Evolutionary conservation across 2,888 invertebrate genomes (phyloP).

Genomic region (Uloborus plumipes): DNA sequence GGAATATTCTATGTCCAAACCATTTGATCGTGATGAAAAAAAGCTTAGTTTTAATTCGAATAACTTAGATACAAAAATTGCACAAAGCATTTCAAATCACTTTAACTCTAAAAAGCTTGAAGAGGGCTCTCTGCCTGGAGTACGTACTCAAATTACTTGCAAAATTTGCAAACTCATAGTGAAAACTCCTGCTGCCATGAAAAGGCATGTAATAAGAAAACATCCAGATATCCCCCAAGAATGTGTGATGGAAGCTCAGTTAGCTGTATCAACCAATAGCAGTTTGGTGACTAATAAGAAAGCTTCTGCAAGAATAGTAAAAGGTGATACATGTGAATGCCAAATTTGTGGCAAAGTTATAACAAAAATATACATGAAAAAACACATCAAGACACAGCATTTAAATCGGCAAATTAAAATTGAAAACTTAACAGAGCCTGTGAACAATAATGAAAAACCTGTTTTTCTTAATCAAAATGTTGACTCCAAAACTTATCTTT

Average conservation of each 20-base stretch:
- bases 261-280: too few species aligned
- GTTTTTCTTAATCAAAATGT: constrained; percentile 27
- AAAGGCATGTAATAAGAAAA: neutral
- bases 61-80: too few species aligned
- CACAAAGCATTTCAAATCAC: too few species aligned
- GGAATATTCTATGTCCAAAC: too few species aligned
- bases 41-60: too few species aligned
- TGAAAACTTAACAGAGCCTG: neutral
- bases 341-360: constrained; percentile 28
- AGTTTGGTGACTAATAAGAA: neutral
- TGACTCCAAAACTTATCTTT: constrained; percentile 35
- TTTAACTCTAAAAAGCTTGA: too few species aligned
- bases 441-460: neutral
- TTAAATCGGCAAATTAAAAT: neutral
- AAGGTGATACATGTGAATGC: constrained; percentile 4
- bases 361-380: constrained; percentile 23
- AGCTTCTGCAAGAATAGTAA: neutral
- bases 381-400: constrained; percentile 20
- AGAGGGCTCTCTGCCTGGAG: too few species aligned
- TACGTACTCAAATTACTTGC: neutral
- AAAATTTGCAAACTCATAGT: constrained; percentile 1
- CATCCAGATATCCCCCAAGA: neutral
- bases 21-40: too few species aligned
- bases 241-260: too few species aligned
- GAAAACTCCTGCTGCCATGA: neutral